These are phyloP conservation scores for Tholera decimalis DNA, from an alignment of 2,888 invertebrate species.

Conservation along the genomic window DNA sequence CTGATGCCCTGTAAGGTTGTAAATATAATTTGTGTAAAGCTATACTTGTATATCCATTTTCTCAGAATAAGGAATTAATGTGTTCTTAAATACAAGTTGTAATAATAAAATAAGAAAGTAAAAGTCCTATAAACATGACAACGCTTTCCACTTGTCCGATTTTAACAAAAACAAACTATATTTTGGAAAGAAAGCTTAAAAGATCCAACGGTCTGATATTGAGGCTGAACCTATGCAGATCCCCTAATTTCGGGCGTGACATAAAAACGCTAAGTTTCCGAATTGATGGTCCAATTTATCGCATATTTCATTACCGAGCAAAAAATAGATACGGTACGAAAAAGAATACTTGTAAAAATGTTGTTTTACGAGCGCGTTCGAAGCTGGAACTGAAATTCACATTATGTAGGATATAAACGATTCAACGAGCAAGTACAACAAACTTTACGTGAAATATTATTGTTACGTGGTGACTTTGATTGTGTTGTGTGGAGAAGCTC, in stretches of 20 bases:
- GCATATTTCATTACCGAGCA: constrained; percentile 70
- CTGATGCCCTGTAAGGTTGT: no score
- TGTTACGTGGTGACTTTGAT: constrained; percentile 12
- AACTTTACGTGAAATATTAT: constrained; percentile 25
- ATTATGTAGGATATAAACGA: constrained; percentile 53
- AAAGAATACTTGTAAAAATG: constrained; percentile 64
- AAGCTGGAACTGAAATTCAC: constrained; percentile 42
- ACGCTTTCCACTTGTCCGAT: no score
- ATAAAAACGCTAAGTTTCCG: constrained; percentile 64
- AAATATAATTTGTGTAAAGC: not conserved
- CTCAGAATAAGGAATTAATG: no score
- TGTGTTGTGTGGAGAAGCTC: no score
- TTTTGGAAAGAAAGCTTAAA: constrained; percentile 23
- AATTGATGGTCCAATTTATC: constrained; percentile 66
- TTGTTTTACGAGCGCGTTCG: constrained; percentile 64
- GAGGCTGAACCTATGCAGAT: constrained; percentile 47
- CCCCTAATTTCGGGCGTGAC: constrained; percentile 53
- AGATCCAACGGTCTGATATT: constrained; percentile 28
- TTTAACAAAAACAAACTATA: constrained; percentile 35
- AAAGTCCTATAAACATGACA: no score
- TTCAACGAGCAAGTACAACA: constrained; percentile 47
- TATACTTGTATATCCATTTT: no score
- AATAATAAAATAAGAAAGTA: no score
- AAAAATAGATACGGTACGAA: constrained; percentile 58
- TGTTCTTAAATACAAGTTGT: not conserved